Percentiles rank a stretch among this genome's conserved stretches.
Evolutionary conservation across 1,140 invertebrate species (phyloP).

Genomic region (Drosophila watanabei): DNA sequence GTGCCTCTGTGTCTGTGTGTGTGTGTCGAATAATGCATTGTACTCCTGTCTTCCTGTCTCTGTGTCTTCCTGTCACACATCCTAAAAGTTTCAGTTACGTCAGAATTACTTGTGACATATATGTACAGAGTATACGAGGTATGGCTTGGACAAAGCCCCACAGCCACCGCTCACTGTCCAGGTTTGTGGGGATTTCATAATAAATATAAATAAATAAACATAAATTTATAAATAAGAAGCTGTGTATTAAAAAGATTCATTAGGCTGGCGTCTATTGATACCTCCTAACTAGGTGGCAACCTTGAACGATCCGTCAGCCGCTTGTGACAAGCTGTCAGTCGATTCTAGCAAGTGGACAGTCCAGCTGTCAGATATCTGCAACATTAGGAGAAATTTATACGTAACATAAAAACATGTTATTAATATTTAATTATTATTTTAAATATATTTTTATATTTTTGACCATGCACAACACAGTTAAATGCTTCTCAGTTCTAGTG

Average conservation of each 20-base stretch:
- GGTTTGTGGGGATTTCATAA: neutral
- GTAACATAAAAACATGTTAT: neutral
- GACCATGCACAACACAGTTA: neutral
- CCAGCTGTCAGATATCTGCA: neutral
- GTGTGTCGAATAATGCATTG: constrained; percentile 32
- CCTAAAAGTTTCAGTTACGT: constrained; percentile 30
- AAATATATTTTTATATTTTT: too few relatives aligned
- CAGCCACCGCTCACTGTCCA: neutral
- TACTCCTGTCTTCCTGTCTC: constrained; percentile 16
- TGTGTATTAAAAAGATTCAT: neutral
- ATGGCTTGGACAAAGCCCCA: neutral
- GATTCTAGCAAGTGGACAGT: neutral
- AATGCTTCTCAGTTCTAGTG: neutral
- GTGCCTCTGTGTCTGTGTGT: neutral
- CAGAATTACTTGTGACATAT: constrained; percentile 31
- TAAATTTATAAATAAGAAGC: neutral
- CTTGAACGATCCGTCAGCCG: neutral
- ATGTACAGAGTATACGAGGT: constrained; percentile 1
- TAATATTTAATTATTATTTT: too few relatives aligned
- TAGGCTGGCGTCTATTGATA: neutral
- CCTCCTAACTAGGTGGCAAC: neutral
- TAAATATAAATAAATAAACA: neutral
- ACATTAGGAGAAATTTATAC: neutral
- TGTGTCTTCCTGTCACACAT: constrained; percentile 28
- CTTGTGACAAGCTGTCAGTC: neutral